Conservation (phyloP, 2,797 vertebrate species). For the Myotis myotis region DNA sequence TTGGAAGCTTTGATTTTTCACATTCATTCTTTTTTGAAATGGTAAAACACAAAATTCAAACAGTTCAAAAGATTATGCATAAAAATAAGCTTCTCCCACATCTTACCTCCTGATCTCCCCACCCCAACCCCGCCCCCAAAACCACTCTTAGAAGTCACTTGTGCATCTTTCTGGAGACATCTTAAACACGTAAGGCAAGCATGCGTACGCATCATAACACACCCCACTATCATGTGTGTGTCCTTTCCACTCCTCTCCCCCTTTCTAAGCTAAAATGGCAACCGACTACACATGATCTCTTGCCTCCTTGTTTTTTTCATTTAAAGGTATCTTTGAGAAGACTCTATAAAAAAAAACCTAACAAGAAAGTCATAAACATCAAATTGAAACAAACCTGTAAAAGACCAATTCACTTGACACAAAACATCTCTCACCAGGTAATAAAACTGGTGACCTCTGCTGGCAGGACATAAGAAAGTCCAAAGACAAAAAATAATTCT, state of each 20-base stretch:
- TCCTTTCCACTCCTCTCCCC: background rate
- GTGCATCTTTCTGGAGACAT: background rate
- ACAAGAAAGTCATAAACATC: conserved; percentile 6
- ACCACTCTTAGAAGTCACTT: background rate
- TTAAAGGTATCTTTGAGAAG: background rate
- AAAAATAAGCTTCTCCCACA: background rate
- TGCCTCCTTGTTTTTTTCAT: background rate
- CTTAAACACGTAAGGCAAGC: background rate
- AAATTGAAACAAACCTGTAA: conserved; percentile 12
- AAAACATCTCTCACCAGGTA: conserved; percentile 8
- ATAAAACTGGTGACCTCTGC: conserved; percentile 30
- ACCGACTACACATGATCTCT: background rate
- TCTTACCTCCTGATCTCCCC: background rate
- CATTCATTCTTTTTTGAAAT: background rate
- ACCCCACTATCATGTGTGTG: background rate
- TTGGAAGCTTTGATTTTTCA: background rate
- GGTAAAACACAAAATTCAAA: background rate
- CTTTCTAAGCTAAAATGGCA: background rate
- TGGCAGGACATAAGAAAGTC: background rate
- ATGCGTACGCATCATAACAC: background rate
- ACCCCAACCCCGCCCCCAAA: background rate
- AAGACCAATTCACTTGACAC: conserved; percentile 17
- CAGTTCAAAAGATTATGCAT: background rate
- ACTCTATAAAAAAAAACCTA: background rate
- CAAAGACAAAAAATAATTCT: conserved; percentile 12